A percentile compares a stretch with the other conserved stretches of the same genome.
phyloP scores from a whole-genome alignment of 2,888 invertebrate genomes.

The Prenolepis imparis region DNA sequence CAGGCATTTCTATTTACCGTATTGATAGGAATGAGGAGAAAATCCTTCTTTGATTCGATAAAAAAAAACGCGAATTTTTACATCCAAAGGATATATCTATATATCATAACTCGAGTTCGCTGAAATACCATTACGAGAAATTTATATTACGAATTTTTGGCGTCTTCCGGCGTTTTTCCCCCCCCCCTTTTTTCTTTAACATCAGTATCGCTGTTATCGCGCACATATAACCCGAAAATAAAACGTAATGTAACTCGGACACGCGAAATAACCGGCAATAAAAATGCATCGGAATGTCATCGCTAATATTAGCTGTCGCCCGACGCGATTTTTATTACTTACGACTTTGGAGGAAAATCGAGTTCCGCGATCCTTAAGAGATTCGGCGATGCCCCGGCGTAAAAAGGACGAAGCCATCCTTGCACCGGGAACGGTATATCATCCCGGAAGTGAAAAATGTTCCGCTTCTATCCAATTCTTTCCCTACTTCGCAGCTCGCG shows the following conservation, averaged over 20 bases:
- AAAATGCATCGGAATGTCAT: conserved; percentile 56
- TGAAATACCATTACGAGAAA: background rate
- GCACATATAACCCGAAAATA: background rate
- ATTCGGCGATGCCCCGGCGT: conserved; percentile 58
- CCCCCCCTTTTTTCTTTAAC: background rate
- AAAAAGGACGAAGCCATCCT: conserved; percentile 60
- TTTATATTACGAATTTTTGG: background rate
- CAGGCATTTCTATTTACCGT: background rate
- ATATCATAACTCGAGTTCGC: background rate
- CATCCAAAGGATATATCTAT: background rate
- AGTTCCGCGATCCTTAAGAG: conserved; percentile 59
- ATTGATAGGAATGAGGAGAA: background rate
- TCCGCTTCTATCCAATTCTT: conserved; percentile 75
- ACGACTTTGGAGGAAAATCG: conserved; percentile 47
- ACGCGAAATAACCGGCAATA: conserved; percentile 38
- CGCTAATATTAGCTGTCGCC: conserved; percentile 49
- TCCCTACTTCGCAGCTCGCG: conserved; percentile 71
- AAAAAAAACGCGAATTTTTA: background rate
- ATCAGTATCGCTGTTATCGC: background rate
- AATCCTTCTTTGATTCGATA: background rate
- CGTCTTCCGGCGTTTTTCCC: background rate
- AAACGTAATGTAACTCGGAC: background rate
- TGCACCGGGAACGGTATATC: conserved; percentile 71
- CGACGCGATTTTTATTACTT: conserved; percentile 54
- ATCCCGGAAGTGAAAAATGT: conserved; percentile 75